phyloP scores from a whole-genome alignment of 2,113 vertebrate genomes.

The Platichthys stellatus region DNA sequence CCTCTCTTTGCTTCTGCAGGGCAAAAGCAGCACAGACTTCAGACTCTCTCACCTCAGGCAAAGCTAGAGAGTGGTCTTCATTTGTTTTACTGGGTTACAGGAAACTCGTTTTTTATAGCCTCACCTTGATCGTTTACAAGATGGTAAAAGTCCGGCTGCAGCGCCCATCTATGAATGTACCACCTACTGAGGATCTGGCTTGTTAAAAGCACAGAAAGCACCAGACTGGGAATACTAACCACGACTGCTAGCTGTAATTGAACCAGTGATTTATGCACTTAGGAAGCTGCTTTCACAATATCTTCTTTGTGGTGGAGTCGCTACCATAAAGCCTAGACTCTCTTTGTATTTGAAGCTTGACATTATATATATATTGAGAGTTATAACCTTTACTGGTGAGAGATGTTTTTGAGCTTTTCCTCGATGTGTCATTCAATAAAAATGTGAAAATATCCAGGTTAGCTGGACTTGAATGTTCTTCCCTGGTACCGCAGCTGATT shows the following conservation, averaged over 20 bases:
- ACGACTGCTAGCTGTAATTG: conserved; percentile 35
- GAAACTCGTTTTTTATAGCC: conserved; percentile 79
- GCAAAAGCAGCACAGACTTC: conserved; percentile 37
- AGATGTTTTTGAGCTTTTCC: not conserved
- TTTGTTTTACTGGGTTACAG: conserved; percentile 79
- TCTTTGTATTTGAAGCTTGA: not conserved
- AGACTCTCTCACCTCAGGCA: conserved; percentile 50
- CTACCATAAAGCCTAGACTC: not conserved
- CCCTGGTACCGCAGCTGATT: not conserved
- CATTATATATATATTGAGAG: conserved; percentile 1
- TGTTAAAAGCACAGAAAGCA: conserved; percentile 65
- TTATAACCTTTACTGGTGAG: not conserved
- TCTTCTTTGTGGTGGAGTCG: not conserved
- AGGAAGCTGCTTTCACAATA: not conserved
- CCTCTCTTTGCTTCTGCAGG: conserved; percentile 25
- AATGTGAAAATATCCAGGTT: not conserved
- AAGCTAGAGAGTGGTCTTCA: conserved; percentile 50
- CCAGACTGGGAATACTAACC: conserved; percentile 29
- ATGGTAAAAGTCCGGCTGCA: conserved; percentile 63
- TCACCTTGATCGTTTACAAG: conserved; percentile 81
- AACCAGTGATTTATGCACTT: conserved; percentile 47
- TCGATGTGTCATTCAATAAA: not conserved
- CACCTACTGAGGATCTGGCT: conserved; percentile 69
- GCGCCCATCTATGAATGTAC: conserved; percentile 65
- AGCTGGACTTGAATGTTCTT: not conserved